These are phyloP conservation scores for Sphecodes monilicornis DNA, from an alignment of 2,888 invertebrate genomes.

Conservation along the genomic window DNA sequence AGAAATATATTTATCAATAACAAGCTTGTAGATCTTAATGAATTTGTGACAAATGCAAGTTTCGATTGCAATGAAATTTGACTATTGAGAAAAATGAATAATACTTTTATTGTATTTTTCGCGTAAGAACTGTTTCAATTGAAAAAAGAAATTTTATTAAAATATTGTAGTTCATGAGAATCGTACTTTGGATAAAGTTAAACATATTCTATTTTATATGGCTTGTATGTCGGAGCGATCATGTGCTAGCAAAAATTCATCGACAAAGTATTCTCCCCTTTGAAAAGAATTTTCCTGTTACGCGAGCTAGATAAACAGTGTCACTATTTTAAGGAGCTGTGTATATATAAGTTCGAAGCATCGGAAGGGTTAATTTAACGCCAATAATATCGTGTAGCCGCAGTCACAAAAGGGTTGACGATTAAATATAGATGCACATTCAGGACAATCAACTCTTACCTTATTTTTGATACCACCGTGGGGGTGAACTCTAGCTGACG, in stretches of 20 bases:
- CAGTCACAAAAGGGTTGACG: slow-evolving; percentile 6
- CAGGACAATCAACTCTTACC: slow-evolving; percentile 71
- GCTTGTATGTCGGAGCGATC: not conserved
- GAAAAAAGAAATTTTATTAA: not conserved
- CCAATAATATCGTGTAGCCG: slow-evolving; percentile 29
- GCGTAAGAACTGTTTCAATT: not conserved
- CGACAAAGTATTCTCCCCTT: slow-evolving; percentile 1
- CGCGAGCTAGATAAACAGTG: slow-evolving; percentile 3
- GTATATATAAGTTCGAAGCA: slow-evolving; percentile 18
- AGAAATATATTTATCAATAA: not conserved
- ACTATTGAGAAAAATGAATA: not conserved
- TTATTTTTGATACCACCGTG: slow-evolving; percentile 82
- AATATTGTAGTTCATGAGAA: not conserved
- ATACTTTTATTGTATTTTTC: not conserved
- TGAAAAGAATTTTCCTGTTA: not conserved
- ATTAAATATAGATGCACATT: slow-evolving; percentile 30
- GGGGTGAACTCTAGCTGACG: slow-evolving; percentile 81
- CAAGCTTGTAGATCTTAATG: not conserved
- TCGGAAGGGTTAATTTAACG: slow-evolving; percentile 29
- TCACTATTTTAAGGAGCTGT: not conserved
- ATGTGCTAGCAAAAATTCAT: slow-evolving; percentile 18
- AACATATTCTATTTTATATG: not conserved
- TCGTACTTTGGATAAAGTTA: not conserved
- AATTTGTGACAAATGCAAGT: not conserved
- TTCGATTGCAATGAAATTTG: not conserved